Percentiles rank a stretch among this genome's conserved stretches.
These are phyloP conservation scores for Drosophila mimetica DNA, from an alignment of 2,888 invertebrate species.

Conservation along the genomic window DNA sequence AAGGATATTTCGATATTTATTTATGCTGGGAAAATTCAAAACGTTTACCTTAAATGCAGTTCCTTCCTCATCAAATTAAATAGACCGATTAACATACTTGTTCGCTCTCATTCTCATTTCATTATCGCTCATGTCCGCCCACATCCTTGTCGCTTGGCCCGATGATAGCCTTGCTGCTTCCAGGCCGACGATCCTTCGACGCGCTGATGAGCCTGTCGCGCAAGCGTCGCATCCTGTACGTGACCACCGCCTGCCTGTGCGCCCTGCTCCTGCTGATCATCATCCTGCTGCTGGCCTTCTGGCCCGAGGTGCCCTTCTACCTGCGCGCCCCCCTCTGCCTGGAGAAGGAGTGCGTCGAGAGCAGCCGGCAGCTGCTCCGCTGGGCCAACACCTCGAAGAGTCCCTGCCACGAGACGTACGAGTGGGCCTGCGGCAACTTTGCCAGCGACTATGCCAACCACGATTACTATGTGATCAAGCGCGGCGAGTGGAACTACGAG, in stretches of 20 bases:
- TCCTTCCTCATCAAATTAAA: too few species aligned
- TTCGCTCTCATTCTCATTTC: conserved; percentile 17
- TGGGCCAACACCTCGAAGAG: conserved; percentile 83
- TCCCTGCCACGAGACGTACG: conserved; percentile 83
- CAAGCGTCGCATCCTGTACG: conserved; percentile 81
- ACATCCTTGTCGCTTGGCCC: not conserved
- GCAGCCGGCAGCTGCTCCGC: conserved; percentile 82
- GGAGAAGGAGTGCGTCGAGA: conserved; percentile 83
- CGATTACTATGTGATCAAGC: conserved; percentile 83
- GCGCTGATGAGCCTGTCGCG: conserved; percentile 82
- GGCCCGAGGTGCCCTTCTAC: conserved; percentile 84
- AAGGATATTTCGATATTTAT: too few species aligned
- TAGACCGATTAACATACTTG: too few species aligned
- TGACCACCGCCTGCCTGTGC: conserved; percentile 82
- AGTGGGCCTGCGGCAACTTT: conserved; percentile 84
- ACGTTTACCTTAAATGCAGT: too few species aligned
- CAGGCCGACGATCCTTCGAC: conserved; percentile 82
- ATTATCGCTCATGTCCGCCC: conserved; percentile 17
- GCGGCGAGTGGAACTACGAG: conserved; percentile 84
- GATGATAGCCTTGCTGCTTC: conserved; percentile 77
- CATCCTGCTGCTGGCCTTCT: conserved; percentile 82
- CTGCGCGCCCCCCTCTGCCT: conserved; percentile 82
- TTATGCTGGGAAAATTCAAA: too few species aligned
- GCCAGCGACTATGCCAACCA: conserved; percentile 80
- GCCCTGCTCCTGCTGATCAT: conserved; percentile 82